Percentiles rank a stretch among this genome's conserved stretches.
Conservation (phyloP, 2,113 vertebrate genomes). For the Noturus placidus region DNA sequence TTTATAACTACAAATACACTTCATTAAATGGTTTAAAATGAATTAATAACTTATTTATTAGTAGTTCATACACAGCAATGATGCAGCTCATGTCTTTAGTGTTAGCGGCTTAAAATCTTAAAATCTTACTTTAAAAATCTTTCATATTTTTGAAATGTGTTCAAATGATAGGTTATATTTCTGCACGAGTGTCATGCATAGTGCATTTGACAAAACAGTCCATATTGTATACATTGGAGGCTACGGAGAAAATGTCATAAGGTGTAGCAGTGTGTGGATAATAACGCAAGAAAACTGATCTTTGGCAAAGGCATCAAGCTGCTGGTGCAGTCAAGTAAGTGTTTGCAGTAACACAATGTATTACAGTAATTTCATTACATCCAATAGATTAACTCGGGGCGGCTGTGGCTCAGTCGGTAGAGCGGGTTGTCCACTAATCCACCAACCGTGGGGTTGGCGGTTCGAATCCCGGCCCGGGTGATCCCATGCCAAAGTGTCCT, state of each 20-base stretch:
- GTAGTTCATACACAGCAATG: too few relatives aligned
- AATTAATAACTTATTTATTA: background rate
- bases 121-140: background rate
- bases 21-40: background rate
- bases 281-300: conserved; percentile 14
- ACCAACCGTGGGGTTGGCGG: too few relatives aligned
- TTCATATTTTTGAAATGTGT: background rate
- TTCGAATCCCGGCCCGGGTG: too few relatives aligned
- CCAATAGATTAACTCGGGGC: background rate
- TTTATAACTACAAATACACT: background rate
- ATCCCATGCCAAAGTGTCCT: too few relatives aligned
- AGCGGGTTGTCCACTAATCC: too few relatives aligned
- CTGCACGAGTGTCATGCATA: background rate
- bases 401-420: too few relatives aligned
- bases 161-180: background rate
- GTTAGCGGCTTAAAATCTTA: background rate
- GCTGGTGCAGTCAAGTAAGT: conserved; percentile 27
- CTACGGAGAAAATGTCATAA: background rate
- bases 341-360: background rate
- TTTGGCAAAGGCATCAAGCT: conserved; percentile 50
- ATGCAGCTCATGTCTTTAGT: background rate
- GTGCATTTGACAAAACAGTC: too few relatives aligned
- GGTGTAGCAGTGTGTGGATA: conserved; percentile 40
- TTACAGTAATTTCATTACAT: background rate
- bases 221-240: background rate